Evolutionary conservation across 2,113 vertebrate species (phyloP), one percentile per base, ranked within the genome.

Genomic region (Ardeotis arabs): DNA sequence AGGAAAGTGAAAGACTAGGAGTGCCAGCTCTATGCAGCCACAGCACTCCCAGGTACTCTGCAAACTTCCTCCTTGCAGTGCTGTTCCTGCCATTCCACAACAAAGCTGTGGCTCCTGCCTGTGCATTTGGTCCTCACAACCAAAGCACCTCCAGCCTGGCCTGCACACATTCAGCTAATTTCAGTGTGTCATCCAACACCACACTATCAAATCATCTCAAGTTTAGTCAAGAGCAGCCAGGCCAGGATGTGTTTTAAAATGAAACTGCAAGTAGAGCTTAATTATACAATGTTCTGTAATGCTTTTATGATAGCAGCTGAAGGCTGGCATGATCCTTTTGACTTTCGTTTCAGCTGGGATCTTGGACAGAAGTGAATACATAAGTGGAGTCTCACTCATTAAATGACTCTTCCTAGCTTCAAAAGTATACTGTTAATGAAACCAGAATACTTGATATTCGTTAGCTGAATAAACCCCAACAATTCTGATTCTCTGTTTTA

Each of bases 1-100:
- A 97, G 96, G 97, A 96, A 97, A 97, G 92, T 92, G 91, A 69
- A 89, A 90, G 92, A 69, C 52, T 68, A 62, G 94, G 96, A 90
- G 91, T 96, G 85, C 79, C 72, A 72, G 86, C 92, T 91, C 91
- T 63, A 84, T 89, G 80, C 90, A 96, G 91, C 93, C 7, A 0
- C 87, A 82, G 39, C 53, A 44, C 35, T 82, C 90, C 64, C 83
- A 89, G 82, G 80, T 84, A 64, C 74, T 79, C 49, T 63, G 70
- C 82, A 94, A 91, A 79, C 79, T 96, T 97, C 74, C 68, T 80
- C 24, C 68, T 95, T 3, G 1, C 22, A 70, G 59, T 64, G 70
- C 63, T 55, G 24, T 49, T 82, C 50, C 87, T 95, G 83, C 77
- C 37, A 3, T 75, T 94, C 84, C 83, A 53, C 62, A 79, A 29